phyloP scores from a whole-genome alignment of 2,113 vertebrate species.

The Dasyornis broadbenti region DNA sequence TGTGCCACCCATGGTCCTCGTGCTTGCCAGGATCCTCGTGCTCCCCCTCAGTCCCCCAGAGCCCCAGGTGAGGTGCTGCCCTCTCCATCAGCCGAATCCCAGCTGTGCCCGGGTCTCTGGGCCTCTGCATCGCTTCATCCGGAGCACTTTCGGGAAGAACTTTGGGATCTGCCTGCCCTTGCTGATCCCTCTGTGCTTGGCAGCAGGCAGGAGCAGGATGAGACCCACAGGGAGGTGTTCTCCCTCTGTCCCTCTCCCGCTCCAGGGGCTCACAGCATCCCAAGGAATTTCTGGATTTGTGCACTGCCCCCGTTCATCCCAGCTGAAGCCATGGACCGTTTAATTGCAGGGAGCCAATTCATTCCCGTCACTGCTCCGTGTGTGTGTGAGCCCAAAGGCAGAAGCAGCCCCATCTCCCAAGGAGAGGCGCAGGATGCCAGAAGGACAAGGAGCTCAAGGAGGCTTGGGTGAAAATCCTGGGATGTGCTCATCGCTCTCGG shows the following conservation, averaged over 20 bases:
- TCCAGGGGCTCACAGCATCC: background rate
- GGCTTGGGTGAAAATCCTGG: background rate
- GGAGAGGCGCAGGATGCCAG: background rate
- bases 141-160: background rate
- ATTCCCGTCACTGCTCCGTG: fast-evolving
- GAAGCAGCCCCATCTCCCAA: background rate
- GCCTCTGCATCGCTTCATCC: fast-evolving
- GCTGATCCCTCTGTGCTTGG: background rate
- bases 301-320: fast-evolving
- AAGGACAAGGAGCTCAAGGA: background rate
- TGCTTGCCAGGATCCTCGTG: background rate
- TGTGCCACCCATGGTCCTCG: background rate
- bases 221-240: background rate
- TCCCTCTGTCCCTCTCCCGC: background rate
- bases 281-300: fast-evolving
- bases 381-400: background rate
- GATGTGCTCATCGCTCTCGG: background rate
- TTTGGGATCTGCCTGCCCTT: background rate
- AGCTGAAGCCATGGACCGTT: background rate
- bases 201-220: background rate
- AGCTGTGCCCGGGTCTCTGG: fast-evolving
- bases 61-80: background rate
- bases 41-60: fast-evolving
- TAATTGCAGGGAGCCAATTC: background rate
- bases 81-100: fast-evolving